phyloP scores from a whole-genome alignment of 2,888 invertebrate species.

The Drosophila subsilvestris region DNA sequence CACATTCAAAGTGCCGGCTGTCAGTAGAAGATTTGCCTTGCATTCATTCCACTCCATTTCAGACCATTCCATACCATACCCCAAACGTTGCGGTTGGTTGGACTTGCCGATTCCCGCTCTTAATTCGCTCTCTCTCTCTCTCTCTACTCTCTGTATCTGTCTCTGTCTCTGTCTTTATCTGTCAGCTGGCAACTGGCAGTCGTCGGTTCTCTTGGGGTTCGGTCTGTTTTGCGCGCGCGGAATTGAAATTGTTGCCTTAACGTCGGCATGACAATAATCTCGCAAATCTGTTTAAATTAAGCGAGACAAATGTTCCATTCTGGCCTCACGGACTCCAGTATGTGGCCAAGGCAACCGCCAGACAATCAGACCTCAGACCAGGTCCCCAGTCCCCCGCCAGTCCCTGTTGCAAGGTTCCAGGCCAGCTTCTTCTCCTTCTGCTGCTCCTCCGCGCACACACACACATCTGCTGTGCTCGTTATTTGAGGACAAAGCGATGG shows the following conservation, averaged over 20 bases:
- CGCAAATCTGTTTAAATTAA: slow-evolving; percentile 81
- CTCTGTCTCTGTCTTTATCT: slow-evolving; percentile 54
- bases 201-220: slow-evolving; percentile 22
- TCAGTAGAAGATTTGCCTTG: slow-evolving; percentile 77
- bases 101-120: slow-evolving; percentile 12
- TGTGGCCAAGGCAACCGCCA: slow-evolving; percentile 43
- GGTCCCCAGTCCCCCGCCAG: neutral
- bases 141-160: slow-evolving; percentile 13
- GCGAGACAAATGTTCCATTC: slow-evolving; percentile 81
- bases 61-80: no score
- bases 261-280: slow-evolving; percentile 82
- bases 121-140: slow-evolving; percentile 54
- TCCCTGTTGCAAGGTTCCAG: neutral
- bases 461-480: slow-evolving; percentile 25
- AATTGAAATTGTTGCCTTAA: slow-evolving; percentile 79
- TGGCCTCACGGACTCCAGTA: slow-evolving; percentile 48
- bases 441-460: neutral
- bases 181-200: slow-evolving; percentile 68
- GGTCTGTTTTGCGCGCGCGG: slow-evolving; percentile 49
- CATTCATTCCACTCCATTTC: slow-evolving; percentile 49
- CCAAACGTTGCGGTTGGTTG: no score
- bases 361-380: slow-evolving; percentile 14
- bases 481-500: slow-evolving; percentile 1
- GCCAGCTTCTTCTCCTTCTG: slow-evolving; percentile 15
- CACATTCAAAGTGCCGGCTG: slow-evolving; percentile 83